Evolutionary conservation across 2,113 vertebrate species (phyloP).

Genomic region (Mormoops blainvillei): DNA sequence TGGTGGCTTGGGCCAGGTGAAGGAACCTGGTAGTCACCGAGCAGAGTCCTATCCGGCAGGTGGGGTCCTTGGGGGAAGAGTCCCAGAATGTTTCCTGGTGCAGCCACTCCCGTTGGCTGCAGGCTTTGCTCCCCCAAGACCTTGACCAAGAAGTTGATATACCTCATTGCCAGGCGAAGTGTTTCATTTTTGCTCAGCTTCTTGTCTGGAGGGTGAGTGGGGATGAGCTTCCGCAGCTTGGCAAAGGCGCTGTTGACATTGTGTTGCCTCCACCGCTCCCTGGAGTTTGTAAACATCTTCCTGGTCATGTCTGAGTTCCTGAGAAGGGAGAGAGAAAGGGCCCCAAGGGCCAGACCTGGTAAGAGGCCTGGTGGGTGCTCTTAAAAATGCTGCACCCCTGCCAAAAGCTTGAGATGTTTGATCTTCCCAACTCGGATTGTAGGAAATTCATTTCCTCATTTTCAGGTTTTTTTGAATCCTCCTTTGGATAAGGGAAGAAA

Average conservation of each 20-base stretch:
- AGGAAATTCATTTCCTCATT: background rate
- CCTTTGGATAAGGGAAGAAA: background rate
- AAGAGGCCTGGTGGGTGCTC: background rate
- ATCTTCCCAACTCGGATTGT: background rate
- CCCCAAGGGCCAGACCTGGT: background rate
- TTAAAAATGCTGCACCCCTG: too few relatives aligned
- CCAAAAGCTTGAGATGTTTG: background rate
- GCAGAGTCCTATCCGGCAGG: slow-evolving; percentile 80
- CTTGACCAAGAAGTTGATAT: slow-evolving; percentile 96
- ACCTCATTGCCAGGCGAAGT: slow-evolving; percentile 95
- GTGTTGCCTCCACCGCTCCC: slow-evolving; percentile 97
- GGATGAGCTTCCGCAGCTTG: slow-evolving; percentile 95
- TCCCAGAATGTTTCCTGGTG: slow-evolving; percentile 76
- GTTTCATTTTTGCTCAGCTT: slow-evolving; percentile 99
- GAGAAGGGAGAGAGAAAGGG: slow-evolving; percentile 30
- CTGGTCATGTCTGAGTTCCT: slow-evolving; percentile 86
- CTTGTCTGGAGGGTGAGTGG: slow-evolving; percentile 97
- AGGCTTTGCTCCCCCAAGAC: slow-evolving; percentile 89
- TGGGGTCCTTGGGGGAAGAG: slow-evolving; percentile 76
- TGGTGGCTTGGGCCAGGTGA: slow-evolving; percentile 85
- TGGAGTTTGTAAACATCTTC: slow-evolving; percentile 94
- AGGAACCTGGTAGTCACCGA: slow-evolving; percentile 82
- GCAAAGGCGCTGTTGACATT: slow-evolving; percentile 97
- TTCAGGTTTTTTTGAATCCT: background rate
- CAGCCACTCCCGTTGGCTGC: slow-evolving; percentile 73